These are phyloP conservation scores for Melospiza melodia DNA, from an alignment of 2,113 vertebrate genomes.

Conservation along the genomic window DNA sequence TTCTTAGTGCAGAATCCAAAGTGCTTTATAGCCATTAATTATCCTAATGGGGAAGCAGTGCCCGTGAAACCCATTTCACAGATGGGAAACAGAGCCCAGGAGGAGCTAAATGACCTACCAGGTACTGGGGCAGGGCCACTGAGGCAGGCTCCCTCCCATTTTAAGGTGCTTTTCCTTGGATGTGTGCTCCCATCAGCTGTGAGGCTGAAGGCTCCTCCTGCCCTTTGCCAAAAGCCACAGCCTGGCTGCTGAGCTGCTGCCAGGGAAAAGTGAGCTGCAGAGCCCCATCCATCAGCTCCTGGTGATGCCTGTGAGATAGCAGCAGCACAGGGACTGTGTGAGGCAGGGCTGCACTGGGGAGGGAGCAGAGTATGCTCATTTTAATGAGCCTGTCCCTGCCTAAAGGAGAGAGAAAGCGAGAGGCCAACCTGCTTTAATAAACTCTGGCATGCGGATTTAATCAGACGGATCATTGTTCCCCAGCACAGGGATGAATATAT, in stretches of 20 bases:
- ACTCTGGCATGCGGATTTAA: slow-evolving; percentile 42
- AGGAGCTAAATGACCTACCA: neutral
- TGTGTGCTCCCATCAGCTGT: neutral
- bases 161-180: neutral
- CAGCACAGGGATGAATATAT: slow-evolving; percentile 64
- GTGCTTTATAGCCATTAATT: slow-evolving; percentile 24
- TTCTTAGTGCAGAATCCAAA: slow-evolving; percentile 26
- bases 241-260: neutral
- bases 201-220: neutral
- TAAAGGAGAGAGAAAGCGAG: slow-evolving; percentile 58
- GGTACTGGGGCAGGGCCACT: neutral
- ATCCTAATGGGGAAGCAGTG: neutral
- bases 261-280: neutral
- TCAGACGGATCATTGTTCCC: slow-evolving; percentile 66
- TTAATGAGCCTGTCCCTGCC: slow-evolving; percentile 68
- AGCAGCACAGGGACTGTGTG: neutral
- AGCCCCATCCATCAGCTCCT: neutral
- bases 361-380: slow-evolving; percentile 47
- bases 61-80: neutral
- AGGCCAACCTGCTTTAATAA: slow-evolving; percentile 66
- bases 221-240: neutral
- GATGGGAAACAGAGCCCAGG: neutral
- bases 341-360: neutral
- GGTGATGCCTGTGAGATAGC: neutral
- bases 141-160: neutral